Percentiles rank a stretch among this genome's conserved stretches.
phyloP scores from a whole-genome alignment of 2,797 vertebrate species.

The Macropus fuliginosus region DNA sequence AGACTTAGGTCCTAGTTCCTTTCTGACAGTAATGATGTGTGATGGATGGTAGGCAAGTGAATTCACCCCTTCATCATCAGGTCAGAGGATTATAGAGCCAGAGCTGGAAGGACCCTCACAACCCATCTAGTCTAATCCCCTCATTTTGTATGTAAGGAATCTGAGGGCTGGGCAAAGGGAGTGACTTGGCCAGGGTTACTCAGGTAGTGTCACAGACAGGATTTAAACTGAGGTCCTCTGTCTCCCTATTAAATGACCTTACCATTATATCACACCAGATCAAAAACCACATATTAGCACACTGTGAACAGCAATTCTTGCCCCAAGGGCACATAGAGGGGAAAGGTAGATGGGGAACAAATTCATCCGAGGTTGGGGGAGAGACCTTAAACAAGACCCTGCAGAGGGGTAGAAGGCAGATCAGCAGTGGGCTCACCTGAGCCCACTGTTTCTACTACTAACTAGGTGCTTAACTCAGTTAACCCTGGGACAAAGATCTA shows the following conservation, averaged over 20 bases:
- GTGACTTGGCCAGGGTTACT: neutral
- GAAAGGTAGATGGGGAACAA: neutral
- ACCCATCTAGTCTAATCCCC: neutral
- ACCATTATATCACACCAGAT: neutral
- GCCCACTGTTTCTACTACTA: neutral
- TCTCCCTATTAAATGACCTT: neutral
- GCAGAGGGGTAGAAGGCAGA: neutral
- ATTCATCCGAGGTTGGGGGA: neutral
- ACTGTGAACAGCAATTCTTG: neutral
- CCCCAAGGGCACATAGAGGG: neutral
- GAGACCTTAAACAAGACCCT: neutral
- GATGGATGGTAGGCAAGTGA: neutral
- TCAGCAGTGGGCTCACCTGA: neutral
- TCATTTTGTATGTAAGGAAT: neutral
- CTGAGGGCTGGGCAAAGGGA: neutral
- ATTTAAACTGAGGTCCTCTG: neutral
- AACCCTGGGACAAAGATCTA: neutral
- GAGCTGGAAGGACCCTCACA: neutral
- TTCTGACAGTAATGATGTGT: neutral
- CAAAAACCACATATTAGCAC: neutral
- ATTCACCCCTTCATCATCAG: neutral
- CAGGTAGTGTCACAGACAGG: neutral
- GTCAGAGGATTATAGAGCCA: neutral
- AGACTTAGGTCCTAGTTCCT: neutral
- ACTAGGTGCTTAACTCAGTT: neutral